Conservation (phyloP, 2,113 vertebrate species). For the Bettongia penicillata region DNA sequence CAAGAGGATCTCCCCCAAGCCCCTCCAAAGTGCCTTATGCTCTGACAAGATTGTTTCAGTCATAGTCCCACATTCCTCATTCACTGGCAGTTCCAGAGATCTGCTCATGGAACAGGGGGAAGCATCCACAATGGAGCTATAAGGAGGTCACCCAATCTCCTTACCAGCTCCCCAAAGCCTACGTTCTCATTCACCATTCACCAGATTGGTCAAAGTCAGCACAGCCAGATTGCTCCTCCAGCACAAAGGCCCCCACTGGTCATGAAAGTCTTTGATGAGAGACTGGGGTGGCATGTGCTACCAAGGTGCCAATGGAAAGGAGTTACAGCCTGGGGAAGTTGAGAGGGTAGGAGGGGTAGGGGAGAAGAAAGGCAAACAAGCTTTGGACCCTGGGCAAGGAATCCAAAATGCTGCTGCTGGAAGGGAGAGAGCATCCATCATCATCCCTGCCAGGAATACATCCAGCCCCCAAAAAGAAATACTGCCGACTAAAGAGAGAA, state of each 20-base stretch:
- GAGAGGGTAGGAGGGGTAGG: constrained; percentile 73
- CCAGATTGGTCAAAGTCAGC: not conserved
- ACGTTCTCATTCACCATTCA: not conserved
- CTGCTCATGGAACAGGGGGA: not conserved
- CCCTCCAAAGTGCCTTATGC: not conserved
- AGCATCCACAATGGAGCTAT: not conserved
- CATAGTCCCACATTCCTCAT: not conserved
- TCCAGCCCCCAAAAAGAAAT: constrained; percentile 87
- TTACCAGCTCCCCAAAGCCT: not conserved
- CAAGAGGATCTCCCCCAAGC: not conserved
- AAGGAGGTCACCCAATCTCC: not conserved
- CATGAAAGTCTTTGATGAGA: not conserved
- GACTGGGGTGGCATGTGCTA: not conserved
- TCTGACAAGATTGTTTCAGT: not conserved
- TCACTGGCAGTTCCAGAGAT: not conserved
- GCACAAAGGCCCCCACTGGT: not conserved
- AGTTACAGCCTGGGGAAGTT: constrained; percentile 68
- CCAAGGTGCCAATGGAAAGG: not conserved
- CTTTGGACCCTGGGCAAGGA: constrained; percentile 79
- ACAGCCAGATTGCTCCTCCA: not conserved
- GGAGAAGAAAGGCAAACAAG: constrained; percentile 79
- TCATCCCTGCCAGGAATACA: constrained; percentile 85
- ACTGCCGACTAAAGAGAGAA: constrained; percentile 82
- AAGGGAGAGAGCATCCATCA: constrained; percentile 85
- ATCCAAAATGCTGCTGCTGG: constrained; percentile 81